A percentile compares a stretch with the other conserved stretches of the same genome.
Conservation (phyloP, 2,888 invertebrate genomes). For the Pyralis farinalis region DNA sequence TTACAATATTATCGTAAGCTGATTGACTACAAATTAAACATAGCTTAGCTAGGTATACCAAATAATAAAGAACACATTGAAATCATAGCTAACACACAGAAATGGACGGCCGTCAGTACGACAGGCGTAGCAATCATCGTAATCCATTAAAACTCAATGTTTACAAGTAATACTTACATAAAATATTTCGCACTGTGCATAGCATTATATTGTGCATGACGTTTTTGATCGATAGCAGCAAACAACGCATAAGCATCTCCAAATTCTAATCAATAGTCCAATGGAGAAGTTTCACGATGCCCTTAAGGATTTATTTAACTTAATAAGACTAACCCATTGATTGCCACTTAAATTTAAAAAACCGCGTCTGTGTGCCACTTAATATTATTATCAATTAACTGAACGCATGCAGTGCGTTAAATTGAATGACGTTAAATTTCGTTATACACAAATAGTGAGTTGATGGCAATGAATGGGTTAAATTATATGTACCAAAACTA, state of each 20-base stretch:
- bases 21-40: conserved; percentile 18
- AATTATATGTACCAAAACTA: too few relatives aligned
- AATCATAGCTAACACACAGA: conserved; percentile 29
- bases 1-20: conserved; percentile 11
- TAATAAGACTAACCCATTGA: conserved; percentile 7
- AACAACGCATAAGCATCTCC: conserved; percentile 24
- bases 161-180: conserved; percentile 23
- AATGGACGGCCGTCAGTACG: conserved; percentile 30
- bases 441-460: too few relatives aligned
- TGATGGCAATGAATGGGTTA: too few relatives aligned
- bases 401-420: too few relatives aligned
- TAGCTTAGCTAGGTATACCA: background rate
- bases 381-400: too few relatives aligned
- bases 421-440: too few relatives aligned
- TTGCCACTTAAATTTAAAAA: background rate
- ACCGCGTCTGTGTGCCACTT: too few relatives aligned
- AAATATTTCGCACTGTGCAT: conserved; percentile 45
- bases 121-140: conserved; percentile 25
- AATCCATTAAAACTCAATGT: conserved; percentile 11
- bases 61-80: conserved; percentile 28
- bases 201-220: conserved; percentile 50
- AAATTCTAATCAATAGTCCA: conserved; percentile 14
- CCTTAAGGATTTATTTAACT: too few relatives aligned
- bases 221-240: conserved; percentile 29
- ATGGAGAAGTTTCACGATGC: too few relatives aligned